Base-by-base conservation (phyloP, 37 sponge, comb jelly and placozoan genomes). In the Mnemiopsis leidyi region DNA sequence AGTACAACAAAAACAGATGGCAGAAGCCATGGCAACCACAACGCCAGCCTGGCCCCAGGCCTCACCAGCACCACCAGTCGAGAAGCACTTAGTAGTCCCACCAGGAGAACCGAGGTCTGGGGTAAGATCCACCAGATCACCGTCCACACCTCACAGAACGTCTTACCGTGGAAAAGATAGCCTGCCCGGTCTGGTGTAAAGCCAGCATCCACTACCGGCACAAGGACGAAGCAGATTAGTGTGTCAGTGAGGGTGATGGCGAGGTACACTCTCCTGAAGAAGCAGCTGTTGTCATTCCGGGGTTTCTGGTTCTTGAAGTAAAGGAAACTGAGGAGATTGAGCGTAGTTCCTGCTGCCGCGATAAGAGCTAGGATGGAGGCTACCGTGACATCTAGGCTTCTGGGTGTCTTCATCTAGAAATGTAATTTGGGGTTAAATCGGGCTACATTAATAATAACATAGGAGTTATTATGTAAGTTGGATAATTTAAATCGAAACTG, bases 251-350 rank as follows among this genome's bases (percentile, higher is more conserved):
- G 75, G 30, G 75, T 71, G 25, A 71, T 71, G 75, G 30, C 30
- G 2, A 71, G 25, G 75, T 71, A 71, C n/a, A 71, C 30, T 29
- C 75, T n/a, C 75, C 75, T n/a, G 75, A 71, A 71, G 30, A 71
- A 71, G 25, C 20, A 7, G 25, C 30, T 28, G 75, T 5, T 71
- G 7, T 25, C 20, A 25, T 71, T 71, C n/a, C 75, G 5, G 21
- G 75, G 25, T 18, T 28, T n/a, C 30, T 29, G 7, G 25, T 71
- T 71, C 30, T 29, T 29, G 75, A 71, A 71, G 30, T 71, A 71
- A 25, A 28, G 30, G 30, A 71, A 71, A 25, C 75, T 71, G 75
- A 71, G 75, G 75, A 71, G 30, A 25, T 71, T 71, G 30, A 71
- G 25, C 7, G 20, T 13, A 13, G 13, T 18, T 18, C 61, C 61